These are phyloP conservation scores for Ceuthmochares aereus DNA, from an alignment of 2,113 vertebrate genomes.

Conservation along the genomic window DNA sequence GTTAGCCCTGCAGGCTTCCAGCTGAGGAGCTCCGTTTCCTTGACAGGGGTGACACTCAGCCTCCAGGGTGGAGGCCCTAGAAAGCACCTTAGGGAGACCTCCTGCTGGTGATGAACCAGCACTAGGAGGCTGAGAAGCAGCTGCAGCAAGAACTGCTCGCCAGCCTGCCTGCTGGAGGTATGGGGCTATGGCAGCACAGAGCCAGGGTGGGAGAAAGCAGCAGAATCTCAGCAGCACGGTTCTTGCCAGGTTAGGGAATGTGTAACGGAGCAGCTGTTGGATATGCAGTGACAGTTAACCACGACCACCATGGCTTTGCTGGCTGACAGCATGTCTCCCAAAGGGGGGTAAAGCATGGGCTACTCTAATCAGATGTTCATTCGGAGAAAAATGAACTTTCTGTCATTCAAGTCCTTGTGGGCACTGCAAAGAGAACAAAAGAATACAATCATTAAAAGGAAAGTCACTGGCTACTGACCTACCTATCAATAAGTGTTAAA, in stretches of 20 bases:
- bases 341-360: slow-evolving; percentile 58
- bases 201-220: neutral
- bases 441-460: slow-evolving; percentile 40
- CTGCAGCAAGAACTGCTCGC: neutral
- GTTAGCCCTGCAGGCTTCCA: neutral
- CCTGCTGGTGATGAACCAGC: neutral
- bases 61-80: neutral
- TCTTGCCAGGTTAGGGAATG: slow-evolving; percentile 67
- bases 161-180: slow-evolving; percentile 6
- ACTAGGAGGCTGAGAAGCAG: neutral
- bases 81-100: neutral
- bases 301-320: slow-evolving; percentile 50
- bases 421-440: slow-evolving; percentile 55
- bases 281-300: slow-evolving; percentile 64
- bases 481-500: slow-evolving; percentile 48
- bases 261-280: slow-evolving; percentile 62
- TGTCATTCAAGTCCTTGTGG: slow-evolving; percentile 58
- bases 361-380: slow-evolving; percentile 66
- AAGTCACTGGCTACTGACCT: slow-evolving; percentile 51
- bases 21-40: neutral
- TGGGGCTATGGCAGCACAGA: neutral
- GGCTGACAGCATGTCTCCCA: slow-evolving; percentile 63
- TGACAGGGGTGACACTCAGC: neutral
- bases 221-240: neutral
- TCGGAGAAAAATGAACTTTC: slow-evolving; percentile 63